Conservation (phyloP, 2,888 invertebrate species). For the Tiliacea citrago region DNA sequence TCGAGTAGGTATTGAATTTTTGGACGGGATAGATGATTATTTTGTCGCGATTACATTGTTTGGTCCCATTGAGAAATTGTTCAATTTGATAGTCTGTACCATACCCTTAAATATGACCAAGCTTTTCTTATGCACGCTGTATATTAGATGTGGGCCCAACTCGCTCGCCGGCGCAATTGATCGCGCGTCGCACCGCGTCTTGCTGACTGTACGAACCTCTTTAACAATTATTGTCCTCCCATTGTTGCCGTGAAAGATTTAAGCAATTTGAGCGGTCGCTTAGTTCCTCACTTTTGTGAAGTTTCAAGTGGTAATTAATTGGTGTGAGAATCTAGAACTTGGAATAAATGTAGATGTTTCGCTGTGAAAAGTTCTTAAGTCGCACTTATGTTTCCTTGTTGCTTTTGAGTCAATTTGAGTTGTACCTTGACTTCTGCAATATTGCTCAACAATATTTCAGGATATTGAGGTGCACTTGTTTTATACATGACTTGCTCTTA, state of each 20-base stretch:
- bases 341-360: constrained; percentile 51
- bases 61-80: background rate
- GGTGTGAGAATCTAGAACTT: constrained; percentile 54
- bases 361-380: constrained; percentile 20
- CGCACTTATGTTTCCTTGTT: constrained; percentile 9
- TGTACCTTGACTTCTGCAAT: constrained; percentile 12
- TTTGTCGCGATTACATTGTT: background rate
- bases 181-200: background rate
- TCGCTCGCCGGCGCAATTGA: constrained; percentile 7
- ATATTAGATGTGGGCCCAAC: constrained; percentile 2
- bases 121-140: background rate
- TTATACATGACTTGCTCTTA: background rate
- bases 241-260: constrained; percentile 65
- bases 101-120: background rate
- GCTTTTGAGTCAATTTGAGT: constrained; percentile 15
- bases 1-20: background rate
- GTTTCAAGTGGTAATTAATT: constrained; percentile 62
- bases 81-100: background rate
- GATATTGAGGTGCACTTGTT: background rate
- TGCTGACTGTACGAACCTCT: constrained; percentile 42
- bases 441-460: background rate
- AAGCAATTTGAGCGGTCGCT: constrained; percentile 62
- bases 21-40: background rate
- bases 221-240: constrained; percentile 60
- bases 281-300: constrained; percentile 59